Conservation (phyloP, 2,797 vertebrate genomes). For the Channa striata region DNA sequence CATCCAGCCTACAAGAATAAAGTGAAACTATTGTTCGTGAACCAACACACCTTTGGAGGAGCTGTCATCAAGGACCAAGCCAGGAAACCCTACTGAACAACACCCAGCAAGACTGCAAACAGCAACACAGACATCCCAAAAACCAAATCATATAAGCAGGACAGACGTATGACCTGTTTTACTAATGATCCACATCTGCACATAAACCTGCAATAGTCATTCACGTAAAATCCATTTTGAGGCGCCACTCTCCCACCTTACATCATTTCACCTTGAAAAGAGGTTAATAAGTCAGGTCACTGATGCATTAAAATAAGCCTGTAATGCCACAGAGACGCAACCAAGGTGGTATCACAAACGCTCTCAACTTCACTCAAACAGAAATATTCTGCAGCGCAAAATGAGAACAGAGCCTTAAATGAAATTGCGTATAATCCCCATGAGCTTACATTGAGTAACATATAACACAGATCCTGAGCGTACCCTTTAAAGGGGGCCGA, state of each 20-base stretch:
- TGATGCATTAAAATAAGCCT: conserved; percentile 17
- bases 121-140: not conserved
- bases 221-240: conserved; percentile 38
- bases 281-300: conserved; percentile 9
- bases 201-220: conserved; percentile 35
- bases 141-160: not conserved
- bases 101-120: conserved; percentile 8
- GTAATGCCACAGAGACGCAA: conserved; percentile 26
- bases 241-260: conserved; percentile 35
- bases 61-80: conserved; percentile 19
- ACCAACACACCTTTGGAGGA: conserved; percentile 6
- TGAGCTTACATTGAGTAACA: conserved; percentile 37
- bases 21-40: conserved; percentile 15
- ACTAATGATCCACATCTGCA: conserved; percentile 20
- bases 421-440: conserved; percentile 45
- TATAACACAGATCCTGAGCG: conserved; percentile 10
- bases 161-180: conserved; percentile 26
- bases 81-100: conserved; percentile 2
- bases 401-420: conserved; percentile 33
- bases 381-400: conserved; percentile 29
- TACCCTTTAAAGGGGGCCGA: conserved; percentile 40
- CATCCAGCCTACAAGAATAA: not conserved
- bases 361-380: conserved; percentile 25
- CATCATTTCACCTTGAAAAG: conserved; percentile 43
- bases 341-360: conserved; percentile 4